Conservation (phyloP, 1,140 invertebrate genomes). For the Mamestra configurata region DNA sequence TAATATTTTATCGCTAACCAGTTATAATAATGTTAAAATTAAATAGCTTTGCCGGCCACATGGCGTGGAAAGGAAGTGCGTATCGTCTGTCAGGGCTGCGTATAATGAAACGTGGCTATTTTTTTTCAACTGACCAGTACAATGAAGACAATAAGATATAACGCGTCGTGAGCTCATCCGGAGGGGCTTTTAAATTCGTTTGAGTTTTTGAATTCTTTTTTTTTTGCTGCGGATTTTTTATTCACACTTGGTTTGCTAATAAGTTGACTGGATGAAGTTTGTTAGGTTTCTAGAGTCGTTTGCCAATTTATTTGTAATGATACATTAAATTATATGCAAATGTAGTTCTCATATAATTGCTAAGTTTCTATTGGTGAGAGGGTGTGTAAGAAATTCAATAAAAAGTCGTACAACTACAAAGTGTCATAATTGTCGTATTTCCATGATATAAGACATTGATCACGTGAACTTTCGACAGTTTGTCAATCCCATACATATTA, state of each 20-base stretch:
- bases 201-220: constrained; percentile 49
- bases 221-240: neutral
- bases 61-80: constrained; percentile 82
- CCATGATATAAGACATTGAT: too few relatives aligned
- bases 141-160: constrained; percentile 80
- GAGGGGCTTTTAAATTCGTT: constrained; percentile 63
- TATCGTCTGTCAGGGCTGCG: constrained; percentile 84
- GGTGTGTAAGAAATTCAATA: too few relatives aligned
- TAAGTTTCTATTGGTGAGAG: too few relatives aligned
- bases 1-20: constrained; percentile 58
- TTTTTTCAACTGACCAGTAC: constrained; percentile 83
- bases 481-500: too few relatives aligned
- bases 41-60: constrained; percentile 73
- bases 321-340: too few relatives aligned
- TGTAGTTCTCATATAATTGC: too few relatives aligned
- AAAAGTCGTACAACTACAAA: too few relatives aligned
- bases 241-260: constrained; percentile 6
- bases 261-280: neutral
- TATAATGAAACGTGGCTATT: constrained; percentile 81
- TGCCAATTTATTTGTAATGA: neutral
- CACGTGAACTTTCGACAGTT: too few relatives aligned
- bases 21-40: constrained; percentile 71
- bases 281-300: too few relatives aligned
- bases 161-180: constrained; percentile 73
- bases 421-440: too few relatives aligned